Percentiles rank a stretch among this genome's conserved stretches.
These are phyloP conservation scores for Ptychodera flava DNA, from an alignment of 35 echinoderm and acorn worm genomes.

Conservation along the genomic window DNA sequence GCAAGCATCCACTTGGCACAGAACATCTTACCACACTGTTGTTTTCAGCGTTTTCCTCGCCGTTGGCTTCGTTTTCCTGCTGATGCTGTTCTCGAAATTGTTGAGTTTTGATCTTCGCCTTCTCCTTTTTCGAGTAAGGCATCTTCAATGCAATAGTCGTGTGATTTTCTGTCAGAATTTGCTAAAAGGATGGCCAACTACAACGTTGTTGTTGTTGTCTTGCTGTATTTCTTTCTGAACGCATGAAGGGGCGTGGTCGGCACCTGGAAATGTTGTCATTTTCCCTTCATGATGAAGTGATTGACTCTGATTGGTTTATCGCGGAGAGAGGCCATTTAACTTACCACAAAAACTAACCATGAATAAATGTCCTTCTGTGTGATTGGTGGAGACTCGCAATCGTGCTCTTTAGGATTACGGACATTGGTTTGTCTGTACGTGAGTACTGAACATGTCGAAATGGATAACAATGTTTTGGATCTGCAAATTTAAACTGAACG, in stretches of 20 bases:
- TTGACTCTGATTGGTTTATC: not conserved
- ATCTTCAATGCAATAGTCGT: slow-evolving; percentile 73
- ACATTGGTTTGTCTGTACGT: too few relatives aligned
- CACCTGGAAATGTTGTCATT: not conserved
- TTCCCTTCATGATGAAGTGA: not conserved
- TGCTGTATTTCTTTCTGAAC: not conserved
- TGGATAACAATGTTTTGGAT: too few relatives aligned
- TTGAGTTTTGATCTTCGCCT: slow-evolving; percentile 59
- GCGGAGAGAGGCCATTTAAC: too few relatives aligned
- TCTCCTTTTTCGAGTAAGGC: slow-evolving; percentile 92
- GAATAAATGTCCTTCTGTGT: too few relatives aligned
- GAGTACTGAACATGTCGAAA: too few relatives aligned
- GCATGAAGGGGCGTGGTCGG: not conserved
- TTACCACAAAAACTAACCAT: too few relatives aligned
- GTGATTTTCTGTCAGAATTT: slow-evolving; percentile 52
- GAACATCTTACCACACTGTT: slow-evolving; percentile 56
- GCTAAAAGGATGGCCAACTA: not conserved
- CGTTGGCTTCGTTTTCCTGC: slow-evolving; percentile 35
- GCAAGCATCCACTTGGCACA: slow-evolving; percentile 71
- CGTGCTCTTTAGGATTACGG: too few relatives aligned
- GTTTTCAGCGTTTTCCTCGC: slow-evolving; percentile 56
- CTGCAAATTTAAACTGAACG: too few relatives aligned
- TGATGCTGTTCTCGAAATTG: slow-evolving; percentile 81
- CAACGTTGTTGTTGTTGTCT: not conserved
- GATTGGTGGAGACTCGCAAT: too few relatives aligned